A percentile compares a stretch with the other conserved stretches of the same genome.
These are phyloP conservation scores for Aleiodes alternator DNA, from an alignment of 2,888 invertebrate genomes.

Conservation along the genomic window DNA sequence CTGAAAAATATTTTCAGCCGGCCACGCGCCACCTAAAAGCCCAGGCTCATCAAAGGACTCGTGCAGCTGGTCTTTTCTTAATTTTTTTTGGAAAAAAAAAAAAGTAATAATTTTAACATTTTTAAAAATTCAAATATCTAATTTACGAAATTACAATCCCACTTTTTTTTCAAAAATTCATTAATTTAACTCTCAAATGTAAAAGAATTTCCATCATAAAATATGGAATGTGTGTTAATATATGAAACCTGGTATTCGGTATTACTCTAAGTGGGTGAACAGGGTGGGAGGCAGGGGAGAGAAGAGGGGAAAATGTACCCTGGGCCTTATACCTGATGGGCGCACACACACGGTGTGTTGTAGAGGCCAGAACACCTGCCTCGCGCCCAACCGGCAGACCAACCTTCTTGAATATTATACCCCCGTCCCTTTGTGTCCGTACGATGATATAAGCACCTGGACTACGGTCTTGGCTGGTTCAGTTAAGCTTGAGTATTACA, in stretches of 20 bases:
- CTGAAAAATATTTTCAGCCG: slow-evolving; percentile 20
- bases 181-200: neutral
- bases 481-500: slow-evolving; percentile 58
- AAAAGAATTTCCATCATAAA: slow-evolving; percentile 17
- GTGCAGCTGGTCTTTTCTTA: slow-evolving; percentile 30
- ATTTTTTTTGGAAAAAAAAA: neutral
- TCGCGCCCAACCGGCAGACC: slow-evolving; percentile 42
- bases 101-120: neutral
- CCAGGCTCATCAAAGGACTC: slow-evolving; percentile 27
- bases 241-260: slow-evolving; percentile 15
- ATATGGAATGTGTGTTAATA: slow-evolving; percentile 24
- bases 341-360: slow-evolving; percentile 59
- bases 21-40: slow-evolving; percentile 27
- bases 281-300: too few species aligned
- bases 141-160: too few species aligned
- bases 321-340: slow-evolving; percentile 62
- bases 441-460: slow-evolving; percentile 68
- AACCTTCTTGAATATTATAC: slow-evolving; percentile 22
- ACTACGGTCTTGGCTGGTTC: slow-evolving; percentile 58
- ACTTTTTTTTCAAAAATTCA: too few species aligned
- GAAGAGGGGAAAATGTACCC: slow-evolving; percentile 24
- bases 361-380: slow-evolving; percentile 71
- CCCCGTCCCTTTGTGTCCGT: slow-evolving; percentile 59
- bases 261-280: neutral
- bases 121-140: neutral